Evolutionary conservation across 2,888 invertebrate species (phyloP), one percentile per base, ranked within the genome.

Genomic region (Morpho deidamia): DNA sequence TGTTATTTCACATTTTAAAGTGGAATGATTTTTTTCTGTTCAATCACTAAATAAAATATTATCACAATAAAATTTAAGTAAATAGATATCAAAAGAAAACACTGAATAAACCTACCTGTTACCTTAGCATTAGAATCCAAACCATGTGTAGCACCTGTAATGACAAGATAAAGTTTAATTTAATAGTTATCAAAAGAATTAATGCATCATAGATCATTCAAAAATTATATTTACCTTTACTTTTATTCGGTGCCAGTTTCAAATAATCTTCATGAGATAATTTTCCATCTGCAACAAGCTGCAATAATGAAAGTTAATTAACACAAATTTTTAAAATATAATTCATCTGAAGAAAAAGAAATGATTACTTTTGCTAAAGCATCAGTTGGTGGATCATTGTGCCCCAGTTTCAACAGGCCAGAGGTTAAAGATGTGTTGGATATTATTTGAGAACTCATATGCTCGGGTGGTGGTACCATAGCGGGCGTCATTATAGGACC

Each of bases 201-300:
- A 37, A 7, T 7, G 7, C 35, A 37, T 37, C 8, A 8, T n/a
- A 40, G n/a, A 40, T 11, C 11, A 11, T 11, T 23, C 1, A 5
- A 43, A n/a, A 41, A 34, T 32, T 41, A 8, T 33, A n/a, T 14
- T 8, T 12, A 43, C 38, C 10, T 11, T 56, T 78, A 87, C 88
- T 83, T 80, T 84, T 87, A 62, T 79, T 82, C 54, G 88, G 88
- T 48, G 87, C 79, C 54, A 88, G 74, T 63, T 89, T 89, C 60
- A 86, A 64, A 66, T 86, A 88, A 67, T 88, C 88, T 71, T 81
- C 82, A 68, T 83, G 73, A 45, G 87, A 86, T 64, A 89, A 76
- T 67, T 83, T 86, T 35, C 88, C 89, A 60, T 88, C 88, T 58
- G 85, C 85, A 47, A 87, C 80, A 76, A 89, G 79, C 88, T 88